Conservation (phyloP, 1,140 invertebrate genomes). For the Parasteatoda tepidariorum region DNA sequence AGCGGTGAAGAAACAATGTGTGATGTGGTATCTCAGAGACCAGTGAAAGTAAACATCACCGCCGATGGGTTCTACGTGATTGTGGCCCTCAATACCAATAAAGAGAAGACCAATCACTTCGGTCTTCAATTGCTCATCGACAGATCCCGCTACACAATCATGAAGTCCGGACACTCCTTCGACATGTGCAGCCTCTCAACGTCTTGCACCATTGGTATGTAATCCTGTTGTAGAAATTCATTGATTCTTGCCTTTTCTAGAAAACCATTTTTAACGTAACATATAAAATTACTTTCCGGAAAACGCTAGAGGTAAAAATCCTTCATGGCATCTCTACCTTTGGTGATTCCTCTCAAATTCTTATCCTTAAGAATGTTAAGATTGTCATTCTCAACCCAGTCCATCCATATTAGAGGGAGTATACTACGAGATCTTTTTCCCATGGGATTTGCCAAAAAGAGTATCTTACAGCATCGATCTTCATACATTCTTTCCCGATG, state of each 20-base stretch:
- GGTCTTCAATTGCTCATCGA: neutral
- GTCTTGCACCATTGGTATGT: constrained; percentile 39
- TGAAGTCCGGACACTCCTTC: constrained; percentile 14
- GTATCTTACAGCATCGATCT: too few relatives aligned
- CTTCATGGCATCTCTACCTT: too few relatives aligned
- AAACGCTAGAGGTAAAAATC: too few relatives aligned
- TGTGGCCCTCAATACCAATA: constrained; percentile 8
- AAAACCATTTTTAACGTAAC: too few relatives aligned
- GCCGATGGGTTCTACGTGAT: constrained; percentile 11
- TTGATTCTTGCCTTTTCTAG: neutral
- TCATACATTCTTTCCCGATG: too few relatives aligned
- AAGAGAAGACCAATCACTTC: neutral
- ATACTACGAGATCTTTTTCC: too few relatives aligned
- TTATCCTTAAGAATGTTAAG: too few relatives aligned
- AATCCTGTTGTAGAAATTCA: neutral
- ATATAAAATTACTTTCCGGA: too few relatives aligned
- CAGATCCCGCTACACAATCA: constrained; percentile 9
- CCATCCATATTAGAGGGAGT: too few relatives aligned
- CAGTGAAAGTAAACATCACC: constrained; percentile 21
- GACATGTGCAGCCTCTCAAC: constrained; percentile 51
- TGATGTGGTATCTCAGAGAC: neutral
- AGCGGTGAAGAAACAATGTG: neutral
- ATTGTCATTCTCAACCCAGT: too few relatives aligned
- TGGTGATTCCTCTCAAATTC: too few relatives aligned
- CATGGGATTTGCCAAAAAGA: too few relatives aligned